These are phyloP conservation scores for Oriolus oriolus DNA, from an alignment of 2,113 vertebrate genomes.

Conservation along the genomic window DNA sequence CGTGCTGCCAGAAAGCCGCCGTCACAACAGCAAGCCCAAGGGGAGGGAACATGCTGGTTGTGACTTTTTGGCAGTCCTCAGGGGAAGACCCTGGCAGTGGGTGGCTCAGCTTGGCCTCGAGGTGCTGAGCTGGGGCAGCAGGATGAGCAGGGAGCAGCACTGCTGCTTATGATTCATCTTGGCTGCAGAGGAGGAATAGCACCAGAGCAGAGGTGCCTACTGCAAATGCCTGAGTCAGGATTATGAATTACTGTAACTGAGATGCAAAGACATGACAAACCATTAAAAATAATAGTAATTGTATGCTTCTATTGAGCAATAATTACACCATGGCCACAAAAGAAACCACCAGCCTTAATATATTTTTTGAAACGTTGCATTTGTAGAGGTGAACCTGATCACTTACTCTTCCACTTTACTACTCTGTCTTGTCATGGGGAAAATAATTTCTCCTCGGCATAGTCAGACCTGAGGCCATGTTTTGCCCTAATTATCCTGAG, in stretches of 20 bases:
- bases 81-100: not conserved
- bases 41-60: not conserved
- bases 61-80: not conserved
- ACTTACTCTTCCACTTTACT: not conserved
- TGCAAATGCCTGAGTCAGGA: not conserved
- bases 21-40: not conserved
- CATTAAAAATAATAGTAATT: not conserved
- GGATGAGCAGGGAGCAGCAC: not conserved
- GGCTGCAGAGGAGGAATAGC: not conserved
- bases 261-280: not conserved
- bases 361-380: not conserved
- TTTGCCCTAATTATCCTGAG: not conserved
- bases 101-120: fast-evolving
- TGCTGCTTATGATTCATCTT: not conserved
- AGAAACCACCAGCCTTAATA: not conserved
- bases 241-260: not conserved
- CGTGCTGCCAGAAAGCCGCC: not conserved
- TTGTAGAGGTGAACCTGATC: not conserved
- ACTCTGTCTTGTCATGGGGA: not conserved
- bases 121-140: not conserved
- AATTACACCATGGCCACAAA: not conserved
- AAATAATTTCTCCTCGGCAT: not conserved
- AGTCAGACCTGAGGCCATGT: not conserved
- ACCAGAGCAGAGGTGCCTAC: not conserved
- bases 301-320: not conserved